phyloP scores from a whole-genome alignment of 2,113 vertebrate species.

The Heloderma charlesbogerti region DNA sequence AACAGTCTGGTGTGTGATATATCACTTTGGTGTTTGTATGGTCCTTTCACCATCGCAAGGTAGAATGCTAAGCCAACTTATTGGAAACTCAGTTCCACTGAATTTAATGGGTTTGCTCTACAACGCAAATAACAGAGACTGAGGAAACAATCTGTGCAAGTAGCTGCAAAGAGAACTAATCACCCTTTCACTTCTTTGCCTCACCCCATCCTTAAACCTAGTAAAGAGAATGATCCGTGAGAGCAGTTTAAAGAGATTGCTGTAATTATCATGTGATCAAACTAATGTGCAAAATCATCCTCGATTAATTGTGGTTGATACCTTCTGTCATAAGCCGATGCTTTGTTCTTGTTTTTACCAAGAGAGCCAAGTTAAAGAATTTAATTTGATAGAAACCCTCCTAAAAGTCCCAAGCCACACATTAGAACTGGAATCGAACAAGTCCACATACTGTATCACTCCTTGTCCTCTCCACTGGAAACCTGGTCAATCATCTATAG shows the following conservation, averaged over 20 bases:
- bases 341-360: not conserved
- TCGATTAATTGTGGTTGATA: not conserved
- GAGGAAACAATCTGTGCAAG: not conserved
- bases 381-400: not conserved
- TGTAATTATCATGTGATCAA: not conserved
- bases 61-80: not conserved
- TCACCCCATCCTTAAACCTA: not conserved
- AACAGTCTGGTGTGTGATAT: not conserved
- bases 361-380: not conserved
- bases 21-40: not conserved
- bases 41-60: not conserved
- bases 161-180: not conserved
- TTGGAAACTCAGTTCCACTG: not conserved
- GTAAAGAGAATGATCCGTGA: not conserved
- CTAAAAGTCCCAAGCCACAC: not conserved
- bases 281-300: not conserved
- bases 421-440: not conserved
- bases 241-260: not conserved
- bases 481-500: not conserved
- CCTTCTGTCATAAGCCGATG: not conserved
- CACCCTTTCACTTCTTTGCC: not conserved
- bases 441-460: not conserved
- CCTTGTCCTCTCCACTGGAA: not conserved
- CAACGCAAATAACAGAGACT: not conserved
- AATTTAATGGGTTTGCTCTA: not conserved